Base-by-base conservation (phyloP, 2,113 vertebrate species). In the Tapirus terrestris region DNA sequence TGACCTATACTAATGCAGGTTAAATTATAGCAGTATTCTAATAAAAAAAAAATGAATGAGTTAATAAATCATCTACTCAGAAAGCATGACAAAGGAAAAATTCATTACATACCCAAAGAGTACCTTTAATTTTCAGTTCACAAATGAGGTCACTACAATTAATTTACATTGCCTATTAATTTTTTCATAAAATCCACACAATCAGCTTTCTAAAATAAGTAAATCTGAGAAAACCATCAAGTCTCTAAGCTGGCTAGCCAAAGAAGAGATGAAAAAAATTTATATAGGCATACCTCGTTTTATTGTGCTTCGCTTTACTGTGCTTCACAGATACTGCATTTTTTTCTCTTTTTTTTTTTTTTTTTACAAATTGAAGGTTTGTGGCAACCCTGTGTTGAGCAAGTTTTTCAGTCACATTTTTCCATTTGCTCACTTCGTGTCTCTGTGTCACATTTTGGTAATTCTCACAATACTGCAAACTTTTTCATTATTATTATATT, bases 61-160 rank as follows among this genome's bases (percentile, higher is more conserved):
- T 80, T 43, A 91, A 73, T 51, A 75, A 67, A 67, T 25, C 11
- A 94, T 27, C 36, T 82, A 53, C 23, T 97, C 58, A 90, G 10
- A 72, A 10, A 92, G 3, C 25, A 80, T 36, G n/a, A 77, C 84
- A 90, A 33, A 91, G 76, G n/a, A 83, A 89, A 72, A 51, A 91
- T 33, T 75, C 65, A 95, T 63, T 80, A 90, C 7, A 23, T 68
- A 92, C 7, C 20, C 58, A 85, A 86, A 94, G 20, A 58, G 17
- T 7, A 88, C 25, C 31, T 95, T 82, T 56, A 56, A 88, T 72
- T 93, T 93, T 85, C 33, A 86, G 17, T 90, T 96, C 70, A 91
- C 60, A 92, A 93, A 94, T 88, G 18, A 88, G 67, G 33, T 65
- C 25, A 48, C 21, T 33, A 89, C 20, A 43, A 84, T 39, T 72